Evolutionary conservation across 1,140 invertebrate genomes (phyloP).

Genomic region (Penaeus chinensis): DNA sequence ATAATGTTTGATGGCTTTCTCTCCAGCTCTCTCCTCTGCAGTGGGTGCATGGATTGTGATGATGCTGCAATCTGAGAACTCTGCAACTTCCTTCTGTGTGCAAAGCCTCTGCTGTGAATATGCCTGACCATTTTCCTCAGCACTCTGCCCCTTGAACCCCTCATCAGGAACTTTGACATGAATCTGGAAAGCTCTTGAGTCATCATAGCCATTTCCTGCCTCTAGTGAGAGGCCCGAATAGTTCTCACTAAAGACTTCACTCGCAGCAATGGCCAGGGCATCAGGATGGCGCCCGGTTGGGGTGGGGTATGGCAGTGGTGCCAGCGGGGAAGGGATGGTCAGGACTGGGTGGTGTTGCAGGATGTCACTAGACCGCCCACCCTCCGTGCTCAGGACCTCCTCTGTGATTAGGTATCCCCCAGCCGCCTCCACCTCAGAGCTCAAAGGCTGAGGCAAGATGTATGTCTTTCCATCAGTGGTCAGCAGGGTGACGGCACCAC

Average conservation of each 20-base stretch:
- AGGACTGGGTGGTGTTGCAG: not conserved
- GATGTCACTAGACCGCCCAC: not conserved
- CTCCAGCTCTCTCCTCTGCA: too few relatives aligned
- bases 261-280: not conserved
- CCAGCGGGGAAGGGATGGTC: not conserved
- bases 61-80: too few relatives aligned
- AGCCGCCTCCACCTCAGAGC: not conserved
- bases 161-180: too few relatives aligned
- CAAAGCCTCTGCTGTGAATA: too few relatives aligned
- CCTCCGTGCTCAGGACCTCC: not conserved
- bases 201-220: too few relatives aligned
- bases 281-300: not conserved
- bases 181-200: too few relatives aligned
- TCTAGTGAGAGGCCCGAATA: too few relatives aligned
- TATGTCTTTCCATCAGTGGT: not conserved
- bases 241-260: slow-evolving; percentile 1
- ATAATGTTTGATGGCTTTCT: too few relatives aligned
- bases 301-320: not conserved
- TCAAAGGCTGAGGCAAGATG: slow-evolving; percentile 2
- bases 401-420: not conserved
- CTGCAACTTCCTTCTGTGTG: too few relatives aligned
- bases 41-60: too few relatives aligned
- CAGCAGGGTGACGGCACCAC: not conserved
- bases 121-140: too few relatives aligned
- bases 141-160: too few relatives aligned